Conservation (phyloP, 2,797 vertebrate genomes). For the Acanthurus tractus region DNA sequence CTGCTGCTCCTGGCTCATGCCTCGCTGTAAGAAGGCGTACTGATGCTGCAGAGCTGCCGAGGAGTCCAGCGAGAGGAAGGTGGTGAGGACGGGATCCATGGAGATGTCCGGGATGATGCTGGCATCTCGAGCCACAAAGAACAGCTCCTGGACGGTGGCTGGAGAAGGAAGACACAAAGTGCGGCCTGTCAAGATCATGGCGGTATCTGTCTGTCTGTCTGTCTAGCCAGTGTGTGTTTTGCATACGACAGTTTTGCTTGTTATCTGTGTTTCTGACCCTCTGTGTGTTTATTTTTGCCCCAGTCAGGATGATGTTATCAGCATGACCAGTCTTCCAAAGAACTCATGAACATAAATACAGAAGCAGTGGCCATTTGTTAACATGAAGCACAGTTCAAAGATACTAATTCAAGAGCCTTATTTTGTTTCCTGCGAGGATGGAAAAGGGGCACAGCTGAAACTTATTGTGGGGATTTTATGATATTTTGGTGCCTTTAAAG, state of each 20-base stretch:
- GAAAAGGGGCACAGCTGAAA: not conserved
- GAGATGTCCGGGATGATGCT: conserved; percentile 73
- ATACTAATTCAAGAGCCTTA: too few relatives aligned
- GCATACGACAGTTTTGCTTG: not conserved
- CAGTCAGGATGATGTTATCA: conserved; percentile 14
- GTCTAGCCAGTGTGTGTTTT: not conserved
- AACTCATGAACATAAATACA: not conserved
- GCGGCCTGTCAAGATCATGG: conserved; percentile 68
- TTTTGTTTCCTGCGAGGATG: too few relatives aligned
- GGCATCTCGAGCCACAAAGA: conserved; percentile 72
- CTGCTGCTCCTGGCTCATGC: conserved; percentile 68
- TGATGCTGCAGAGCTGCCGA: conserved; percentile 72
- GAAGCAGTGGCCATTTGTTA: not conserved
- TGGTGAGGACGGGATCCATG: conserved; percentile 74
- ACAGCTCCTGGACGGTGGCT: conserved; percentile 73
- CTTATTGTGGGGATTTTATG: not conserved
- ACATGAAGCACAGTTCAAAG: not conserved
- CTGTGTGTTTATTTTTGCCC: conserved; percentile 54
- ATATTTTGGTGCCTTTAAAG: not conserved
- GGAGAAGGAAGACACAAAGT: conserved; percentile 71
- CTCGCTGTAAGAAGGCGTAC: conserved; percentile 51
- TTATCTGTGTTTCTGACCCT: conserved; percentile 49
- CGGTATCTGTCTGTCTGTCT: conserved; percentile 1
- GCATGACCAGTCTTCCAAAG: not conserved
- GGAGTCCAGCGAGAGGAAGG: conserved; percentile 77